These are phyloP conservation scores for Peromyscus californicus DNA, from an alignment of 2,113 vertebrate genomes.

Conservation along the genomic window DNA sequence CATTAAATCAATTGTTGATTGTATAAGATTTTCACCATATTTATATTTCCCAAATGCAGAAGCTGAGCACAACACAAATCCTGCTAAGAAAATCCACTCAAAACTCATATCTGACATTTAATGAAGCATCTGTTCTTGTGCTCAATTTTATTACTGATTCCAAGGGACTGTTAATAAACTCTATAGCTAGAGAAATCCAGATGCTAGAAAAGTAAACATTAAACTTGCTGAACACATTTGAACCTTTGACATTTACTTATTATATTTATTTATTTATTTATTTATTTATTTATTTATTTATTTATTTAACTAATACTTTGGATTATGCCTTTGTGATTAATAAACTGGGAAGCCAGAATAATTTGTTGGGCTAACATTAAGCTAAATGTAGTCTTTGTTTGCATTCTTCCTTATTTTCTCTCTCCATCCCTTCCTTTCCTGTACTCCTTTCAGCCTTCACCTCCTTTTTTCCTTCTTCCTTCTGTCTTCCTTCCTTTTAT, in stretches of 20 bases:
- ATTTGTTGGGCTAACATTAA: neutral
- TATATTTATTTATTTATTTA: neutral
- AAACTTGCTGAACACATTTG: neutral
- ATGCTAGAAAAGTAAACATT: neutral
- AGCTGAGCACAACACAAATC: neutral
- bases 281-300: too few relatives aligned
- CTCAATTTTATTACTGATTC: neutral
- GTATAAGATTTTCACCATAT: neutral
- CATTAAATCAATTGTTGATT: neutral
- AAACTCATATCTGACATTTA: neutral
- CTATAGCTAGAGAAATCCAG: neutral
- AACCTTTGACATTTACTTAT: neutral
- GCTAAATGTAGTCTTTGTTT: neutral
- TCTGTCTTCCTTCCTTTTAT: neutral
- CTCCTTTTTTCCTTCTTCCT: neutral
- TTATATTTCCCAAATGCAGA: neutral
- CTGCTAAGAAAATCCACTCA: neutral
- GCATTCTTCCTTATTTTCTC: neutral
- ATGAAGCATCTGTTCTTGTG: neutral
- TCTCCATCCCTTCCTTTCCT: neutral
- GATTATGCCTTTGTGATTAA: neutral
- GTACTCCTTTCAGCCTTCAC: rapidly evolving
- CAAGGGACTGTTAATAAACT: neutral
- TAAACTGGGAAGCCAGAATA: neutral
- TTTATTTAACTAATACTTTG: neutral